Evolutionary conservation across 2,888 invertebrate species (phyloP), one percentile per base, ranked within the genome.

Genomic region (Microchrysa polita): DNA sequence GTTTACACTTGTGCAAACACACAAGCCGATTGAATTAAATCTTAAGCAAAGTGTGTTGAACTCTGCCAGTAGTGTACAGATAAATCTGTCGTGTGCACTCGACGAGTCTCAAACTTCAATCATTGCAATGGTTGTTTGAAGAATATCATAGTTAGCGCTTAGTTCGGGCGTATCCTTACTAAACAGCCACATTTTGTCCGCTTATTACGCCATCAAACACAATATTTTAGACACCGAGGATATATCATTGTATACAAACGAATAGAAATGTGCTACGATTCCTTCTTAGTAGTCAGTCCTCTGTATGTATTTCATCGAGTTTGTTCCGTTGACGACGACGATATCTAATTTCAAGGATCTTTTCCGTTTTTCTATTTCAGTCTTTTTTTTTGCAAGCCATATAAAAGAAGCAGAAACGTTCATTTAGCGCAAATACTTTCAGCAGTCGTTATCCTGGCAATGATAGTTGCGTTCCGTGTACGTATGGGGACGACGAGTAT

Each of bases 401-500:
- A n/a, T n/a, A 53, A 55, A 67, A 53, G 67, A 23, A 67, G n/a
- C 27, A 67, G 34, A 55, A 53, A 27, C 27, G 55, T 67, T 53
- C 67, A 53, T 67, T 67, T 53, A 67, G 27, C 27, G 27, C 23
- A 52, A 53, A 67, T 53, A 53, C 18, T 67, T 7, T n/a, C n/a
- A n/a, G 27, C 53, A 16, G 53, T 27, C 53, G 18, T 55, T 53
- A 52, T 52, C 53, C 16, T 67, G 53, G 34, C 67, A 53, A 53
- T 53, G 55, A 55, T 53, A 53, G 16, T 53, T 34, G 22, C 34
- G 10, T 27, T 34, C 18, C 14, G n/a, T 67, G 14, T 34, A n/a
- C n/a, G 27, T 34, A 34, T 7, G 27, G 7, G n/a, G n/a, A n/a
- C n/a, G n/a, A n/a, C n/a, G 27, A 34, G 27, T 5, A 34, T 7